Evolutionary conservation across 2,888 invertebrate genomes (phyloP).

Genomic region (Periphyllus acericola): DNA sequence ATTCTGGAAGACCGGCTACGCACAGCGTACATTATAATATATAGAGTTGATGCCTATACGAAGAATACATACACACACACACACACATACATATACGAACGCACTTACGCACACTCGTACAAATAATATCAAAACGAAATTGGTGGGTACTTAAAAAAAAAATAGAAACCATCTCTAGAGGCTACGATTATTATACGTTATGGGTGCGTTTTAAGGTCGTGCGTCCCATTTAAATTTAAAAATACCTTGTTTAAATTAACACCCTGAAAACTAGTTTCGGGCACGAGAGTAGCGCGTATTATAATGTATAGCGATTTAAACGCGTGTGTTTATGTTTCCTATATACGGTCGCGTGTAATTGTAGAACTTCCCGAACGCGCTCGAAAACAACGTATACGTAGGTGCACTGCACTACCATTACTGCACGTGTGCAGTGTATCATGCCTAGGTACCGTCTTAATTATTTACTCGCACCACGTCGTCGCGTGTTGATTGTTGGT

Average conservation of each 20-base stretch:
- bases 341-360: conserved; percentile 20
- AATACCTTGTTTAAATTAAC: conserved; percentile 1
- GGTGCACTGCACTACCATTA: not conserved
- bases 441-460: not conserved
- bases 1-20: no score
- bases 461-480: not conserved
- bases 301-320: not conserved
- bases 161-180: not conserved
- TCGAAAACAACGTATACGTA: conserved; percentile 13
- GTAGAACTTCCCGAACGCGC: conserved; percentile 3
- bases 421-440: no score
- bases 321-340: not conserved
- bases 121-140: not conserved
- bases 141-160: not conserved
- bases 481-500: not conserved
- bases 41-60: no score
- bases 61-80: no score
- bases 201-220: not conserved
- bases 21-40: no score
- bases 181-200: not conserved
- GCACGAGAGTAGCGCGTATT: not conserved
- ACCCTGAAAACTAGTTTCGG: conserved; percentile 28
- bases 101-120: not conserved
- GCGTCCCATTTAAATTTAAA: conserved; percentile 6
- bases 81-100: not conserved